Base-by-base conservation (phyloP, 2,113 vertebrate genomes). In the Eublepharis macularius region DNA sequence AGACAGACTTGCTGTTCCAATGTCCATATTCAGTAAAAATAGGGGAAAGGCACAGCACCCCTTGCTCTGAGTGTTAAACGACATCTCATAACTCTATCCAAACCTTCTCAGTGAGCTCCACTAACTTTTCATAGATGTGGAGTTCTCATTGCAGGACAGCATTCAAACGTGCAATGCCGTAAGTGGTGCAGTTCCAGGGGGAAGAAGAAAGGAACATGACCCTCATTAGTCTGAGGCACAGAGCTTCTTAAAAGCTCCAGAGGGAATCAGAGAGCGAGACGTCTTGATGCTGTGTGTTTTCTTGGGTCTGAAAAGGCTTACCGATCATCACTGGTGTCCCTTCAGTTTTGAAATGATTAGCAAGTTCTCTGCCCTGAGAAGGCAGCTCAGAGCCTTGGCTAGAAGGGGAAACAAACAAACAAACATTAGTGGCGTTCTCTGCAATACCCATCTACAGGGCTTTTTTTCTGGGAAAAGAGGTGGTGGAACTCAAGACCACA, bases 281-380 rank as follows among this genome's bases (percentile, higher is more conserved):
- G 39, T 63, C 19, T 29, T 54, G 45, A 81, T 81, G 36, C 73
- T 60, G 26, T 21, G 7, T 11, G 47, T 41, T 60, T 41, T 13
- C 29, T 63, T 29, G 4, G 1, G 8, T 17, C 65, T 51, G 0
- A 6, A 82, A 80, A 54, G 29, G 85, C 97, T 96, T 94, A 99
- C 99, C 99, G 11, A 99, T 98, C 99, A 99, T 99, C 41, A 99
- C 10, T 5, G 99, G 99, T 29, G 98, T 98, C 87, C 99, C 98
- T 90, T 98, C 97, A 41, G 89, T 97, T 60, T 97, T 95, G 93
- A 99, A 99, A 90, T 99, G 99, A 94, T 95, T 96, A 34, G 97
- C 96, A 93, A 99, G 97, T 90, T 98, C 98, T 95, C 98, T 96
- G 90, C 98, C 98, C 93, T 97, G 97, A 17, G 97, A 94, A 0